phyloP scores from a whole-genome alignment of 1,140 invertebrate species.

The Drosophila repletoides region DNA sequence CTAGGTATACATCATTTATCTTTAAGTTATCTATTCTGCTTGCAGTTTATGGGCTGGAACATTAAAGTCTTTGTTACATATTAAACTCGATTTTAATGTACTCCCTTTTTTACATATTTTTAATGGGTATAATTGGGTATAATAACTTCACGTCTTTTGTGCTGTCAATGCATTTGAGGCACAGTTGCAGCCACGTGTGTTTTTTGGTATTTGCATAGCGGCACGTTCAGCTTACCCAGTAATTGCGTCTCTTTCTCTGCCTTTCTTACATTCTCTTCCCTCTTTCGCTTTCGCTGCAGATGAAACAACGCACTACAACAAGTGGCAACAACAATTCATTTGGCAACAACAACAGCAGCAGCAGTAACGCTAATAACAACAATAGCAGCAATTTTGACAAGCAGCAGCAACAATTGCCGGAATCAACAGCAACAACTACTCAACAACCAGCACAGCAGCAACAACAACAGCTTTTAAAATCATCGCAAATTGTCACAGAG shows the following conservation, averaged over 20 bases:
- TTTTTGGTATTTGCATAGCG: constrained; percentile 61
- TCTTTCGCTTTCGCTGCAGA: constrained; percentile 32
- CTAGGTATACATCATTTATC: no score
- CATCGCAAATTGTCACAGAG: constrained; percentile 68
- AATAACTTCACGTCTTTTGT: constrained; percentile 20
- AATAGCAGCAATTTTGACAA: constrained; percentile 18
- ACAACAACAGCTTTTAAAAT: constrained; percentile 29
- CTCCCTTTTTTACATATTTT: no score
- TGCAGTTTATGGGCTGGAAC: no score
- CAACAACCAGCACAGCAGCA: constrained; percentile 18
- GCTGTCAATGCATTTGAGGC: constrained; percentile 23
- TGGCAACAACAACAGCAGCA: constrained; percentile 24
- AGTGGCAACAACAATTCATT: constrained; percentile 54
- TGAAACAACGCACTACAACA: constrained; percentile 61
- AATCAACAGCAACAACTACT: constrained; percentile 4
- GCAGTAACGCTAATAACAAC: constrained; percentile 29
- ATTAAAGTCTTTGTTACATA: no score
- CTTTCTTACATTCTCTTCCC: no score
- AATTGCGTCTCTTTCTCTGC: constrained; percentile 38
- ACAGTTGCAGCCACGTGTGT: constrained; percentile 60
- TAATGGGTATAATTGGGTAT: no score
- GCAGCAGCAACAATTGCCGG: constrained; percentile 29
- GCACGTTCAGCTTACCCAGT: constrained; percentile 41
- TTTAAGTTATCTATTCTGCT: no score
- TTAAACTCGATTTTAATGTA: no score